Base-by-base conservation (phyloP, 2,888 invertebrate species). In the Malthinus seriepunctatus region DNA sequence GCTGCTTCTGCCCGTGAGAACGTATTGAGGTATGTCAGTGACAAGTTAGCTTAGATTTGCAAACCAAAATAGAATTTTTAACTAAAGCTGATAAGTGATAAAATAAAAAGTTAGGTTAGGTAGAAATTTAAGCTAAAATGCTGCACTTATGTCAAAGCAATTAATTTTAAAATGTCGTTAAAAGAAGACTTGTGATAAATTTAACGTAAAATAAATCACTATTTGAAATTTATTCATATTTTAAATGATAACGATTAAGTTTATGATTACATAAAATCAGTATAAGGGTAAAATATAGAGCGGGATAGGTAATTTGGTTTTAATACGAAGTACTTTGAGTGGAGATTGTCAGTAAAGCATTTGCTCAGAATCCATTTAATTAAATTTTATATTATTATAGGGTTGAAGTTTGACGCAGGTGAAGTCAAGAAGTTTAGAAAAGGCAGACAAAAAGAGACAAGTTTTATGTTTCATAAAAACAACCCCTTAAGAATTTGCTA, bases 371-470 rank as follows among this genome's bases (percentile, higher is more conserved):
- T 64, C 63, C 50, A 62, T 70, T 69, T 66, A 70, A 69, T 71
- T 68, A 68, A 68, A 67, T 68, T 66, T 66, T 65, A 65, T 66
- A 64, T 62, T 64, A 66, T 23, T 23, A 23, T 51, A 61, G 60
- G 63, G 60, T 53, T 56, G 65, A 62, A 53, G 57, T 60, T 62
- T 62, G 60, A 54, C 55, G 55, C 60, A 65, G 67, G 68, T 66
- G 56, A 63, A 63, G 47, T 45, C 55, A 35, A 39, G 37, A 31
- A n/a, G 46, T 34, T 10, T 44, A 34, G 38, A 42, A 34, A 46
- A 47, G 35, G 44, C 38, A 38, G 48, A 23, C 5, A 49, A 38
- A 56, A 33, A 37, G 31, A 52, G 59, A 38, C 39, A 34, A 34
- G 46, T 37, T 59, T 59, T 60, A 56, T 56, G 51, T 23, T 39